Percentiles rank a stretch among this genome's conserved stretches.
Conservation (phyloP, 2,797 vertebrate species). For the Otolemur crassicaudatus region DNA sequence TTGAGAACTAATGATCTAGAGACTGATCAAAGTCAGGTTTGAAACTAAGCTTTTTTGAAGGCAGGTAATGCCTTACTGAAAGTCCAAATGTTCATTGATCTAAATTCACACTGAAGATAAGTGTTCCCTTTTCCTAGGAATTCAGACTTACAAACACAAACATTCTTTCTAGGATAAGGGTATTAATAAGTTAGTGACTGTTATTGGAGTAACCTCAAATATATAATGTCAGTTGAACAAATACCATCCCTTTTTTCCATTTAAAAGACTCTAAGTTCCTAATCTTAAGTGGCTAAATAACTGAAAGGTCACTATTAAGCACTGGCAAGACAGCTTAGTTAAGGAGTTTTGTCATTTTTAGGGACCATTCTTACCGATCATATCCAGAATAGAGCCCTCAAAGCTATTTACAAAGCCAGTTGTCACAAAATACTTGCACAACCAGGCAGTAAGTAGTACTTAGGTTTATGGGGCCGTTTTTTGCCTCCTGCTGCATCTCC, state of each 20-base stretch:
- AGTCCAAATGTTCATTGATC: neutral
- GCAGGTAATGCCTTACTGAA: neutral
- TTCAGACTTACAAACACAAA: neutral
- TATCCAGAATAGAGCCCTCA: neutral
- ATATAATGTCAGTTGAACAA: neutral
- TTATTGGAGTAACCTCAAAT: neutral
- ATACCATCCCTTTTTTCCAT: neutral
- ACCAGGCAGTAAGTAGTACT: neutral
- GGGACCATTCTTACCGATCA: neutral
- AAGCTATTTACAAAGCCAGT: neutral
- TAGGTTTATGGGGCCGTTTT: neutral
- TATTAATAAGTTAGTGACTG: neutral
- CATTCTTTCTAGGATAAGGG: neutral
- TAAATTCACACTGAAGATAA: neutral
- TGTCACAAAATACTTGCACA: neutral
- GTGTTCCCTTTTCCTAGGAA: neutral
- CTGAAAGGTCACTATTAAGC: neutral
- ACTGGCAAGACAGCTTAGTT: neutral
- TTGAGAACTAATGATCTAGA: neutral
- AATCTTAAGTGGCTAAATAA: neutral
- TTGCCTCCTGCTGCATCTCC: neutral
- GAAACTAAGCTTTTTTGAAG: neutral
- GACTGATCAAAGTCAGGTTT: neutral
- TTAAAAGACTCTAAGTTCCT: neutral
- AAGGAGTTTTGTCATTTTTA: neutral